Evolutionary conservation across 2,797 vertebrate genomes (phyloP).

Genomic region (Huso huso): DNA sequence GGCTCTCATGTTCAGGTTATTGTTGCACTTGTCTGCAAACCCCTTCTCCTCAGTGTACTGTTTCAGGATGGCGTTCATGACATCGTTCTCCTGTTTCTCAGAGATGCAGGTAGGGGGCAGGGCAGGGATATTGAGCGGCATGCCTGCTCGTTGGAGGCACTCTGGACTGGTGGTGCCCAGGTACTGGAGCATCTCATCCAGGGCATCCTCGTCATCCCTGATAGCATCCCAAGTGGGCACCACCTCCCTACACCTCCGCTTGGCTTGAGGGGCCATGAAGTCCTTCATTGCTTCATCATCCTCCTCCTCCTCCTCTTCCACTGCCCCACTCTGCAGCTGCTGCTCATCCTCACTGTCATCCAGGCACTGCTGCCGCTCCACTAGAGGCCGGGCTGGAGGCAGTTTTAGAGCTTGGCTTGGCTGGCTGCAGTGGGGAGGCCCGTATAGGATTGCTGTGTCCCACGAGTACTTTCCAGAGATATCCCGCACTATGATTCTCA

Average conservation of each 20-base stretch:
- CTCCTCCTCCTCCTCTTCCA: conserved; percentile 31
- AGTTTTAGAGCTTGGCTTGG: conserved; percentile 44
- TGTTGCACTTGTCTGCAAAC: conserved; percentile 78
- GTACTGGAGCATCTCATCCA: conserved; percentile 93
- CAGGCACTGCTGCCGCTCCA: not conserved
- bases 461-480: conserved; percentile 94
- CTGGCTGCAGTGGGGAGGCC: conserved; percentile 67
- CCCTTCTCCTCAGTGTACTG: conserved; percentile 87
- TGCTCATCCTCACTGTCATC: not conserved
- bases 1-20: conserved; percentile 85
- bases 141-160: conserved; percentile 88
- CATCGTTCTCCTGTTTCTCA: conserved; percentile 95
- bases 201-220: conserved; percentile 80
- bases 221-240: conserved; percentile 88
- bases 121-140: conserved; percentile 88
- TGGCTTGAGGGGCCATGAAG: conserved; percentile 64
- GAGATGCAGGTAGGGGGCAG: conserved; percentile 86
- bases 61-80: conserved; percentile 94
- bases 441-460: conserved; percentile 93
- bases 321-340: not conserved
- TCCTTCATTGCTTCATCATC: conserved; percentile 55
- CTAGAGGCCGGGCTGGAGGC: not conserved
- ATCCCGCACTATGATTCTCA: conserved; percentile 89
- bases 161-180: conserved; percentile 92
- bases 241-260: conserved; percentile 77